A percentile compares a stretch with the other conserved stretches of the same genome.
phyloP scores from a whole-genome alignment of 2,797 vertebrate genomes.

The Acomys russatus region DNA sequence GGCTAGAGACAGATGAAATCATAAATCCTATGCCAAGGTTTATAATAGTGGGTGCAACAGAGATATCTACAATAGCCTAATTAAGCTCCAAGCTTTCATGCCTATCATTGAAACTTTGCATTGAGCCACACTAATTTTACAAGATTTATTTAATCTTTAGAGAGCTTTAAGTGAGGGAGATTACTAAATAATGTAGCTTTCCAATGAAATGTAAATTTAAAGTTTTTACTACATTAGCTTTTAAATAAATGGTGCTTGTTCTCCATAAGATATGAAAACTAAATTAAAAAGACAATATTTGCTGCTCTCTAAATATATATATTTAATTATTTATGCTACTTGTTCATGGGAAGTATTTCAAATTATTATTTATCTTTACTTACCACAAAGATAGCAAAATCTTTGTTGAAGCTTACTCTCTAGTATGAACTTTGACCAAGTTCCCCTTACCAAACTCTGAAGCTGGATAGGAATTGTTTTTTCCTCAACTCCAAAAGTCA shows the following conservation, averaged over 20 bases:
- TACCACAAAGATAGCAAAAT: neutral
- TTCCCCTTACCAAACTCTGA: neutral
- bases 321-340: neutral
- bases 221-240: neutral
- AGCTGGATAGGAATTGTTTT: neutral
- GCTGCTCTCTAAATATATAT: neutral
- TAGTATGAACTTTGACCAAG: neutral
- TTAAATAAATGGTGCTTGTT: neutral
- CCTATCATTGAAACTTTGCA: neutral
- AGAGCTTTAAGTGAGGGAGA: neutral
- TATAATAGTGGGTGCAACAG: neutral
- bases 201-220: neutral
- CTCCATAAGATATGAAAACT: neutral
- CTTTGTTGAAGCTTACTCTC: neutral
- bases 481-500: neutral
- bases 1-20: neutral
- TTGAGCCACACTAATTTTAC: neutral
- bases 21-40: neutral
- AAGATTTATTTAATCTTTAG: neutral
- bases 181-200: neutral
- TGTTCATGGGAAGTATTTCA: neutral
- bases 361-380: conserved; percentile 3
- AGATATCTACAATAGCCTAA: neutral
- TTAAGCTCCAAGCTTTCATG: neutral
- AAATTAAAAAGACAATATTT: neutral